These are phyloP conservation scores for Charaxes varanes DNA, from an alignment of 1,140 invertebrate species.

Conservation along the genomic window DNA sequence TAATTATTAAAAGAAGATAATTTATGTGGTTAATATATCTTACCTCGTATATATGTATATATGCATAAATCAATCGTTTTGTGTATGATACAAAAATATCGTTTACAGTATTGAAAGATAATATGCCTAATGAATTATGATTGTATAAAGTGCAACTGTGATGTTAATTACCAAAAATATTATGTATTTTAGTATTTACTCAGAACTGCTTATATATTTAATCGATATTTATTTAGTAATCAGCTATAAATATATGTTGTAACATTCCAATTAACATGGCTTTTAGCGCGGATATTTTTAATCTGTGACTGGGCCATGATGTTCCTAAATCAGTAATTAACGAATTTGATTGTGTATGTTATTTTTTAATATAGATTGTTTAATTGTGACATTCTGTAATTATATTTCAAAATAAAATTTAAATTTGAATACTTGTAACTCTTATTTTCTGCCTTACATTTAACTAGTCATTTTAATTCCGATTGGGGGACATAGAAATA, in stretches of 20 bases:
- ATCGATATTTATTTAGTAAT: conserved; percentile 8
- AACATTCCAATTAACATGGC: too few species aligned
- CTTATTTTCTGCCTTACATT: too few species aligned
- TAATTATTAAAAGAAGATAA: too few species aligned
- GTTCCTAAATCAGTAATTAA: too few species aligned
- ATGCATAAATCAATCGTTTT: too few species aligned
- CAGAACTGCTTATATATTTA: conserved; percentile 11
- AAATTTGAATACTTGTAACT: background rate
- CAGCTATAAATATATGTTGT: background rate
- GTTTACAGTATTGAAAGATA: conserved; percentile 7
- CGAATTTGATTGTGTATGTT: background rate
- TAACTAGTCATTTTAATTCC: too few species aligned
- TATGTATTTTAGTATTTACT: conserved; percentile 14
- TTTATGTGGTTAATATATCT: too few species aligned
- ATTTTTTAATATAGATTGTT: conserved; percentile 1
- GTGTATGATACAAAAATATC: too few species aligned
- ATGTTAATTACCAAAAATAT: conserved; percentile 26
- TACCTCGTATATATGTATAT: too few species aligned
- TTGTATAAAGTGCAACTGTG: conserved; percentile 19
- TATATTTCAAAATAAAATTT: conserved; percentile 13
- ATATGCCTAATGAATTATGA: conserved; percentile 15
- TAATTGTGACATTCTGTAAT: conserved; percentile 7
- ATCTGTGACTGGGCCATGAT: too few species aligned
- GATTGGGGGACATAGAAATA: too few species aligned
- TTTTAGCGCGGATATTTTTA: too few species aligned